Conservation (phyloP, 2,888 invertebrate genomes). For the Anthophora plumipes region DNA sequence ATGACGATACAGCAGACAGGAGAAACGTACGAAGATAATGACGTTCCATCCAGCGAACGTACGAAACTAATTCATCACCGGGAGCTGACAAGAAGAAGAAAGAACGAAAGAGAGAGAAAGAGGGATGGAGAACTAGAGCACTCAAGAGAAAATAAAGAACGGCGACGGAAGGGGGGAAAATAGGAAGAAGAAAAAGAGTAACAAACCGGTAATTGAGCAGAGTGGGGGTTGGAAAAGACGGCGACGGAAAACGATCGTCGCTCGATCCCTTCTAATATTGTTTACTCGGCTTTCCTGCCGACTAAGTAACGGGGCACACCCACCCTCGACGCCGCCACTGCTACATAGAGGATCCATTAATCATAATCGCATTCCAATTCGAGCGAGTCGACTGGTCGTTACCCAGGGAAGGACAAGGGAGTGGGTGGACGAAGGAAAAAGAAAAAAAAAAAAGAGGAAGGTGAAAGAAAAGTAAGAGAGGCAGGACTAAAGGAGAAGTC, state of each 20-base stretch:
- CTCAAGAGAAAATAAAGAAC: conserved; percentile 2
- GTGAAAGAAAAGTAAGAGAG: background rate
- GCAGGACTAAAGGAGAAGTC: conserved; percentile 30
- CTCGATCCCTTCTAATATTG: conserved; percentile 64
- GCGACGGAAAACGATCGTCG: conserved; percentile 46
- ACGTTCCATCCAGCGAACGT: conserved; percentile 37
- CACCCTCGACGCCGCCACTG: conserved; percentile 35
- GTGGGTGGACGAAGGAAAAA: background rate
- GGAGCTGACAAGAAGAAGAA: background rate
- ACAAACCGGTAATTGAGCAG: conserved; percentile 36
- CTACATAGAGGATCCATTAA: conserved; percentile 70
- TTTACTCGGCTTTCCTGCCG: conserved; percentile 61
- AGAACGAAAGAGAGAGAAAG: background rate
- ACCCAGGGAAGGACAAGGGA: conserved; percentile 17
- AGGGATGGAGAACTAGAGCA: background rate
- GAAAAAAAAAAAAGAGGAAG: background rate
- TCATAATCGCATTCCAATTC: conserved; percentile 76
- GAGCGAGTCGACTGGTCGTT: conserved; percentile 54
- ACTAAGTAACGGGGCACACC: conserved; percentile 51
- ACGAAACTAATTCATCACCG: conserved; percentile 53
- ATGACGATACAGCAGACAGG: background rate
- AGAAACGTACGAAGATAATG: conserved; percentile 35
- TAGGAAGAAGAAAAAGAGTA: conserved; percentile 23
- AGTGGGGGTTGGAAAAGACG: conserved; percentile 14
- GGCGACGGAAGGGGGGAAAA: background rate